phyloP scores from a whole-genome alignment of 2,113 vertebrate species.

The Podarcis raffonei region DNA sequence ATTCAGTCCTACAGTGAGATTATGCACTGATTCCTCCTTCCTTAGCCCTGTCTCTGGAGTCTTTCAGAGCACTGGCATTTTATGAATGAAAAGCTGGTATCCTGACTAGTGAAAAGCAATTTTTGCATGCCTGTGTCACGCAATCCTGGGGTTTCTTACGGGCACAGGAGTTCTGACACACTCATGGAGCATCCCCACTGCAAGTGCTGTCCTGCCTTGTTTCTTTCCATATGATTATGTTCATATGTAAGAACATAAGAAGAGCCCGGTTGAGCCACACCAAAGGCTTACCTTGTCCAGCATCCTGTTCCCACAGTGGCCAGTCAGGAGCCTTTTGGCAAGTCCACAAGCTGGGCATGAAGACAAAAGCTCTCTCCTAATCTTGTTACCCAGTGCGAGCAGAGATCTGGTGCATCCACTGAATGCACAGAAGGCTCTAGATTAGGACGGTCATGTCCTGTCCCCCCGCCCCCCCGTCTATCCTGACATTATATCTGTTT shows the following conservation, averaged over 20 bases:
- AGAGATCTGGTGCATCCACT: neutral
- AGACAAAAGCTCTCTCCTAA: neutral
- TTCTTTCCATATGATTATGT: neutral
- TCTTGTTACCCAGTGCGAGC: too few species aligned
- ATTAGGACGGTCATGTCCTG: neutral
- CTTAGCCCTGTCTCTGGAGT: neutral
- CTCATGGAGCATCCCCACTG: neutral
- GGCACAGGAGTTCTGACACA: neutral
- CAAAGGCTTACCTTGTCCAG: too few species aligned
- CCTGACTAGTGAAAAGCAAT: neutral
- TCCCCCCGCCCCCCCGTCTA: neutral
- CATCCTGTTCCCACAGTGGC: too few species aligned
- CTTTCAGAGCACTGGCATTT: neutral
- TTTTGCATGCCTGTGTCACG: neutral
- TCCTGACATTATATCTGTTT: neutral
- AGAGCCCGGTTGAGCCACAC: neutral
- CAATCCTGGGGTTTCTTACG: neutral
- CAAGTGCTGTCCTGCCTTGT: neutral
- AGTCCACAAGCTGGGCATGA: neutral
- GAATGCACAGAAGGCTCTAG: neutral
- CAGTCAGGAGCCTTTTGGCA: too few species aligned
- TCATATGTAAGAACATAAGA: neutral
- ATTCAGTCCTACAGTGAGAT: neutral
- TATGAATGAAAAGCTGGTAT: neutral
- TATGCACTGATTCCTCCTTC: neutral